Percentiles rank a stretch among this genome's conserved stretches.
These are phyloP conservation scores for Spilarctia lutea DNA, from an alignment of 2,888 invertebrate species.

Conservation along the genomic window DNA sequence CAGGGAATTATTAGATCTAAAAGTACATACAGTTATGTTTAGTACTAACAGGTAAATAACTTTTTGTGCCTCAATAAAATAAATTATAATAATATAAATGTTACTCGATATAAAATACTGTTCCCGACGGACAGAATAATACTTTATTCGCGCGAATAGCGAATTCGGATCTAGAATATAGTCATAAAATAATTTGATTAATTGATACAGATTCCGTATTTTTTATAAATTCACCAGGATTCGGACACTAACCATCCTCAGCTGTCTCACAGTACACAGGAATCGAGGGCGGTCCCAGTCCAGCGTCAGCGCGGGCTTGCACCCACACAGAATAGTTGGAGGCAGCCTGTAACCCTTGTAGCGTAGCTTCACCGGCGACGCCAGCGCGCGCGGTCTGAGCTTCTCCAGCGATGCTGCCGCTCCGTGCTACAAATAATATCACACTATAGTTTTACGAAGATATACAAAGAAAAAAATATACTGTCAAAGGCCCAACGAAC, in stretches of 20 bases:
- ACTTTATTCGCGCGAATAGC: background rate
- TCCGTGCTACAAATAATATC: slow-evolving; percentile 25
- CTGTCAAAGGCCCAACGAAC: background rate
- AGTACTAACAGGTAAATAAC: too few species aligned
- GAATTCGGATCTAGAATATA: background rate
- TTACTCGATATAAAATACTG: too few species aligned
- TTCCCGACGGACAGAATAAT: background rate
- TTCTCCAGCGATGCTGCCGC: slow-evolving; percentile 35
- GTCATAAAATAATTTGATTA: background rate
- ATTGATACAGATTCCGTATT: background rate
- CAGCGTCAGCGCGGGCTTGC: slow-evolving; percentile 91
- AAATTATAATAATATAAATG: too few species aligned
- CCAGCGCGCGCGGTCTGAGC: slow-evolving; percentile 49
- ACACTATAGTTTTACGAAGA: background rate
- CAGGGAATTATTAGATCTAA: too few species aligned
- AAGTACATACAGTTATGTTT: too few species aligned
- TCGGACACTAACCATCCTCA: slow-evolving; percentile 89
- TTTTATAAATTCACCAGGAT: background rate
- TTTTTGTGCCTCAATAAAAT: too few species aligned
- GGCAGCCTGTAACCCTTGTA: slow-evolving; percentile 91
- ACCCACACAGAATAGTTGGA: slow-evolving; percentile 95
- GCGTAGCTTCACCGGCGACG: slow-evolving; percentile 74
- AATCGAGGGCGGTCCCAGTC: slow-evolving; percentile 91
- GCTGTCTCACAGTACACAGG: slow-evolving; percentile 91
- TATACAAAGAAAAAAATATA: background rate